Conservation (phyloP, 2,113 vertebrate species). For the Nothocercus nigrocapillus region DNA sequence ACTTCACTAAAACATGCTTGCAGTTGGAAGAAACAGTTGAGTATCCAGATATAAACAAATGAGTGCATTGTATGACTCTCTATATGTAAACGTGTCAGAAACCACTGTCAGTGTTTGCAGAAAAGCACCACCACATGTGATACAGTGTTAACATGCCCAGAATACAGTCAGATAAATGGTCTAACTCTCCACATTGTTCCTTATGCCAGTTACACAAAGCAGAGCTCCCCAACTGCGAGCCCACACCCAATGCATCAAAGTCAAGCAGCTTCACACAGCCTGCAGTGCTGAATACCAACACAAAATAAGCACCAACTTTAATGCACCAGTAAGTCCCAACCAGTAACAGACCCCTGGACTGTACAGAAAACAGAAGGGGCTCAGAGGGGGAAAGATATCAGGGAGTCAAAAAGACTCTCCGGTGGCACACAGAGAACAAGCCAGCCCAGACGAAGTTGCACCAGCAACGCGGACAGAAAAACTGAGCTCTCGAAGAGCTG, state of each 20-base stretch:
- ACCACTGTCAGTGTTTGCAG: not conserved
- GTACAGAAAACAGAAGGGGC: too few relatives aligned
- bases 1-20: not conserved
- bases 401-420: not conserved
- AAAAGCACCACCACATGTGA: not conserved
- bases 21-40: not conserved
- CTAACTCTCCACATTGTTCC: not conserved
- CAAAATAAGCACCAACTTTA: not conserved
- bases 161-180: not conserved
- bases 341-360: too few relatives aligned
- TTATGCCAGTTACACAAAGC: not conserved
- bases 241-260: not conserved
- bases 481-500: not conserved
- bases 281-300: not conserved
- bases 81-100: not conserved
- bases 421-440: not conserved
- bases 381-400: not conserved
- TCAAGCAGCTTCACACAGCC: not conserved
- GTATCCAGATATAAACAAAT: not conserved
- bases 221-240: not conserved
- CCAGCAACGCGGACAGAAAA: not conserved
- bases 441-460: not conserved
- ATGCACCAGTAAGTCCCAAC: not conserved
- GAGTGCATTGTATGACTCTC: not conserved
- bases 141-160: not conserved